phyloP scores from a whole-genome alignment of 2,113 vertebrate species.

The Diglossa brunneiventris region DNA sequence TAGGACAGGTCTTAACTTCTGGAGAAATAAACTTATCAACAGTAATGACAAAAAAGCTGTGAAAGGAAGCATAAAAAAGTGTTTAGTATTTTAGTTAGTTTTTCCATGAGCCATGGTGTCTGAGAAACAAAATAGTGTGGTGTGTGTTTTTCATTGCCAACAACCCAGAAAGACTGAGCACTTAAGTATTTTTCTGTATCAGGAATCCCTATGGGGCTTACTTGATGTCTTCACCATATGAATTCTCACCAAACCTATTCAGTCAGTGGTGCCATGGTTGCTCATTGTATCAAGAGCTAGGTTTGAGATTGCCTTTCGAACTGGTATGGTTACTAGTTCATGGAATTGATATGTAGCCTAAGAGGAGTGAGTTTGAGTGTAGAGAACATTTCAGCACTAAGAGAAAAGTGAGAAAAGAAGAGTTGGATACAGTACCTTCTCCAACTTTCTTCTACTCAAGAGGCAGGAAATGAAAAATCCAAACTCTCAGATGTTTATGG shows the following conservation, averaged over 20 bases:
- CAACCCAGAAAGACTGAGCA: neutral
- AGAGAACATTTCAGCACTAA: neutral
- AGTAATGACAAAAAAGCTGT: constrained; percentile 52
- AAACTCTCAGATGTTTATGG: neutral
- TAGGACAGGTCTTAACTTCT: constrained; percentile 28
- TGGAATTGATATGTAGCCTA: neutral
- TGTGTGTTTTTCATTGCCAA: constrained; percentile 27
- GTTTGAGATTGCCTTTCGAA: neutral
- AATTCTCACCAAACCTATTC: constrained; percentile 8
- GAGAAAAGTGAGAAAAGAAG: neutral
- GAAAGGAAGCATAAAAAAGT: constrained; percentile 53
- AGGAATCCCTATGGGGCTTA: neutral
- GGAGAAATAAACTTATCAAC: constrained; percentile 60
- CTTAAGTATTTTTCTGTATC: constrained; percentile 34
- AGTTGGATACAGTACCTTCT: neutral
- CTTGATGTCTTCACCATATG: constrained; percentile 55
- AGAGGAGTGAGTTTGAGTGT: neutral
- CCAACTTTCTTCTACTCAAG: neutral
- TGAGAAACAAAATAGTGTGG: constrained; percentile 3
- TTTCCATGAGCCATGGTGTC: constrained; percentile 10
- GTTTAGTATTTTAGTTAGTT: constrained; percentile 49
- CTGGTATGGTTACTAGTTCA: neutral
- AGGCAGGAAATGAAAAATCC: constrained; percentile 28
- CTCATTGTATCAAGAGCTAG: neutral
- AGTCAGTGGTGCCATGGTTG: neutral